Percentiles rank a stretch among this genome's conserved stretches.
These are phyloP conservation scores for Strongylocentrotus purpuratus DNA, from an alignment of 35 echinoderm and acorn worm species.

Conservation along the genomic window DNA sequence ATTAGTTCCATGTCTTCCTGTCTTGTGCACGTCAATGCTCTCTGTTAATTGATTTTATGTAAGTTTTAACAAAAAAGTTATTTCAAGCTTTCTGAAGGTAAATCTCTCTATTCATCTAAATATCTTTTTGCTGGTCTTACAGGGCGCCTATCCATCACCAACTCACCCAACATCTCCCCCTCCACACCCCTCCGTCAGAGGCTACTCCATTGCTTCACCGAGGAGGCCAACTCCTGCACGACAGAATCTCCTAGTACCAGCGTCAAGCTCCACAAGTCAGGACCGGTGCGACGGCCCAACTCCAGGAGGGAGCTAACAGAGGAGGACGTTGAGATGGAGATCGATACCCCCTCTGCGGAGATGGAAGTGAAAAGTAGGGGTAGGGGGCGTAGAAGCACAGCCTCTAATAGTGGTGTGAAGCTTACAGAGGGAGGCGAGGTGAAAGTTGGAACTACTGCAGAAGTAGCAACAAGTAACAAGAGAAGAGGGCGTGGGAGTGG, in stretches of 20 bases:
- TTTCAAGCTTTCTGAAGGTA: not conserved
- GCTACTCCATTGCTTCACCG: conserved; percentile 36
- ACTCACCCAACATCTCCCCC: conserved; percentile 37
- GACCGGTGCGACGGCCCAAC: not conserved
- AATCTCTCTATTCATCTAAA: not conserved
- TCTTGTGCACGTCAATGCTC: not conserved
- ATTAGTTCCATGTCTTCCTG: too few relatives aligned
- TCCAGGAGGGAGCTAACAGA: not conserved
- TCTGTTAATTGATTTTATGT: not conserved
- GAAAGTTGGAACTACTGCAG: not conserved
- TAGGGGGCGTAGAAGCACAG: not conserved
- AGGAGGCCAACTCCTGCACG: not conserved
- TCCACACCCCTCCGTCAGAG: conserved; percentile 24
- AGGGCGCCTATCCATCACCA: conserved; percentile 31
- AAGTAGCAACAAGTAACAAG: not conserved
- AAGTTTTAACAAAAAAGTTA: too few relatives aligned
- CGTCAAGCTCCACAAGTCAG: conserved; percentile 33
- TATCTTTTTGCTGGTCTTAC: not conserved
- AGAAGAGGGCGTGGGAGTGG: not conserved
- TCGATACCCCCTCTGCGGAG: not conserved
- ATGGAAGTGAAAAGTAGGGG: not conserved
- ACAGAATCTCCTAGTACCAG: conserved; percentile 6
- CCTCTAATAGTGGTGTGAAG: not conserved
- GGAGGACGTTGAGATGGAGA: not conserved
- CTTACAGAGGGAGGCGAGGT: not conserved